Evolutionary conservation across 2,888 invertebrate genomes (phyloP).

Genomic region (Keiferia lycopersicella): DNA sequence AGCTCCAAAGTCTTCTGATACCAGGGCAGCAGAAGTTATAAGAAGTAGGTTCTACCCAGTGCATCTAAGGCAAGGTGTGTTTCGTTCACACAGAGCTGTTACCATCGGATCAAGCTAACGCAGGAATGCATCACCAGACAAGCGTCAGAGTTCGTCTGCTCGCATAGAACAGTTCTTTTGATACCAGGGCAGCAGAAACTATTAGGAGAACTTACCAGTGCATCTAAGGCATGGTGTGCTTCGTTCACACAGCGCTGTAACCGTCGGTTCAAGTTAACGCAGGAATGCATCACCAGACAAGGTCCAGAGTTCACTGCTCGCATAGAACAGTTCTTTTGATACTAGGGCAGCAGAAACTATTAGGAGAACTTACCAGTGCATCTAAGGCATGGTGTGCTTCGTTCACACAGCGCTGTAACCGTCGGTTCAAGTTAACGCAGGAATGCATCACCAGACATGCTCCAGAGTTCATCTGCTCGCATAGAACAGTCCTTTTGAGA

Average conservation of each 20-base stretch:
- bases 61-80: too few relatives aligned
- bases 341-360: slow-evolving; percentile 42
- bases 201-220: slow-evolving; percentile 48
- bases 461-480: too few relatives aligned
- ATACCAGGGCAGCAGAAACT: neutral
- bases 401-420: too few relatives aligned
- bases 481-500: too few relatives aligned
- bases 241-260: slow-evolving; percentile 69
- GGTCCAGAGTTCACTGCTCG: slow-evolving; percentile 69
- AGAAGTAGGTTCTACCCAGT: too few relatives aligned
- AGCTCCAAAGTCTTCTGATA: too few relatives aligned
- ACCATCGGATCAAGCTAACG: neutral
- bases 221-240: slow-evolving; percentile 70
- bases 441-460: too few relatives aligned
- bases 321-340: slow-evolving; percentile 73
- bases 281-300: slow-evolving; percentile 71
- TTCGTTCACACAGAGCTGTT: too few relatives aligned
- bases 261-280: slow-evolving; percentile 72
- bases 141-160: neutral
- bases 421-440: too few relatives aligned
- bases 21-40: too few relatives aligned
- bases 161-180: neutral
- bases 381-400: too few relatives aligned
- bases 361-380: neutral
- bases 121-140: neutral